These are phyloP conservation scores for Lynx canadensis DNA, from an alignment of 2,113 vertebrate genomes.

Conservation along the genomic window DNA sequence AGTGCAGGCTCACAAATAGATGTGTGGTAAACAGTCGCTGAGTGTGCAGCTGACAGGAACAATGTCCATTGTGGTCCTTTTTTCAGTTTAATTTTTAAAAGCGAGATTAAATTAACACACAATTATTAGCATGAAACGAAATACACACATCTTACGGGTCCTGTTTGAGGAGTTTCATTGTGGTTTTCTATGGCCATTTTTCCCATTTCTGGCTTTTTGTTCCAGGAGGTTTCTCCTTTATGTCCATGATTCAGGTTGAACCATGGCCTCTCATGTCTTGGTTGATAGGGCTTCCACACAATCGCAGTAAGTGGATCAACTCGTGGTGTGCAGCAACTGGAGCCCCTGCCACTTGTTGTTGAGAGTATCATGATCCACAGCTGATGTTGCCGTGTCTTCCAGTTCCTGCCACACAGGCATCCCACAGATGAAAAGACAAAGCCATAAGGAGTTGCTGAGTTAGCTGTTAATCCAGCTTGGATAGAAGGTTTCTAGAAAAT, in stretches of 20 bases:
- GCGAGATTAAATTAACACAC: neutral
- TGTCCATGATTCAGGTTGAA: neutral
- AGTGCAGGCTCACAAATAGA: neutral
- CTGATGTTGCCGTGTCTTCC: neutral
- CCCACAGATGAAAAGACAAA: neutral
- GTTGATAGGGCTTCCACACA: neutral
- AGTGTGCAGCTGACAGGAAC: neutral
- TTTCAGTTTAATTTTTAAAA: neutral
- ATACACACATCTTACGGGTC: neutral
- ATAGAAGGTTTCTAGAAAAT: neutral
- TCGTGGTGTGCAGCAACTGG: neutral
- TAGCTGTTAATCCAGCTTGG: neutral
- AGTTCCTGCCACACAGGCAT: fast-evolving
- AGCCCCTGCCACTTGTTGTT: neutral
- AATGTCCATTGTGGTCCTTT: neutral
- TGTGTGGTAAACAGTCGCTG: too few species aligned
- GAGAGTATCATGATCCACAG: neutral
- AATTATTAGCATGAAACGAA: neutral
- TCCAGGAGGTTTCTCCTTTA: neutral
- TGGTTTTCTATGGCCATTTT: neutral
- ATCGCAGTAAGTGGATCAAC: neutral
- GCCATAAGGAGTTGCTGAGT: neutral
- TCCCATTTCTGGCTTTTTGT: neutral
- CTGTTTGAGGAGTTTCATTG: neutral
- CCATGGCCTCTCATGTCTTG: neutral